These are phyloP conservation scores for Mionectes macconnelli DNA, from an alignment of 2,113 vertebrate genomes.

Conservation along the genomic window DNA sequence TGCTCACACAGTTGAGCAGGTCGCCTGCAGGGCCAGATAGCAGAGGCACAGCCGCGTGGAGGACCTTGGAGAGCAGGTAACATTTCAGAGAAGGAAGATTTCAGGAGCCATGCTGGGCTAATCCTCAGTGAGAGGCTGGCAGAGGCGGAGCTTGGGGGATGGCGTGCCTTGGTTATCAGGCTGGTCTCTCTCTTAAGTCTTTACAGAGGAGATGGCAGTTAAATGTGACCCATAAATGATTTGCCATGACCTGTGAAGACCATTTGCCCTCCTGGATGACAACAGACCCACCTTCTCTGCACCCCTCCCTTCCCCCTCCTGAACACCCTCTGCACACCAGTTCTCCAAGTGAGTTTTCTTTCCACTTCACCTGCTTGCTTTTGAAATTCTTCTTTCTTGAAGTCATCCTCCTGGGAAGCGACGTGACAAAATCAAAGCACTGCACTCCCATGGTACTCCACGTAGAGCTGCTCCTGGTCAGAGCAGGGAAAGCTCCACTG, in stretches of 20 bases:
- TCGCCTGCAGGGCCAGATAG: neutral
- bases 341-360: neutral
- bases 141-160: neutral
- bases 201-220: neutral
- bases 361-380: neutral
- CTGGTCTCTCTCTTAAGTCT: neutral
- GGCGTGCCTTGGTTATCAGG: rapidly evolving
- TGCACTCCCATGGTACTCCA: neutral
- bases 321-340: neutral
- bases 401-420: neutral
- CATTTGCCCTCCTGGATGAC: neutral
- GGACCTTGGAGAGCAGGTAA: neutral
- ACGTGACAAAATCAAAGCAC: neutral
- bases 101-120: neutral
- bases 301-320: neutral
- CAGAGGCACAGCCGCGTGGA: neutral
- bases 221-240: neutral
- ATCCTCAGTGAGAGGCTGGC: neutral
- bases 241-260: neutral
- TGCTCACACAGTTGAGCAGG: neutral
- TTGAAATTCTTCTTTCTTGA: neutral
- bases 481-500: neutral
- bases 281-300: neutral
- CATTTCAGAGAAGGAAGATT: neutral
- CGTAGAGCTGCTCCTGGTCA: neutral